These are phyloP conservation scores for Pseudorhombus dupliciocellatus DNA, from an alignment of 2,113 vertebrate genomes.

Conservation along the genomic window DNA sequence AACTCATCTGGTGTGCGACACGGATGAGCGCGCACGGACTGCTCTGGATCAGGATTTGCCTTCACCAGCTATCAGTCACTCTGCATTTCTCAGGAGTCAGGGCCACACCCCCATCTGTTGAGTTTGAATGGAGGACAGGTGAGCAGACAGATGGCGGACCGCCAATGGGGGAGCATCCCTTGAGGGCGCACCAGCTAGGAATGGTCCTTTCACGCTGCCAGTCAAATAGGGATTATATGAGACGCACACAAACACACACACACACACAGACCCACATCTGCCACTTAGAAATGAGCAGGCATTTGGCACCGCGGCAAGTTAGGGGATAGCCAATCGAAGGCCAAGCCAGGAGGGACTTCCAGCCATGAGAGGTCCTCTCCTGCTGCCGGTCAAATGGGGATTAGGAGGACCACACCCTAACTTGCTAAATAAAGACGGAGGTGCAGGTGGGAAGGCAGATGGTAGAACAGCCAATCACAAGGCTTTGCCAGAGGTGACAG, in stretches of 20 bases:
- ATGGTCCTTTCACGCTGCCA: conserved; percentile 73
- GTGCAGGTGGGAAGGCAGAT: conserved; percentile 73
- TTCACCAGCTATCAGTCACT: conserved; percentile 35
- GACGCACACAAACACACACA: conserved; percentile 33
- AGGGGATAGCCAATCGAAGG: conserved; percentile 62
- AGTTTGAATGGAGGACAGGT: conserved; percentile 62
- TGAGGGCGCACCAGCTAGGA: conserved; percentile 56
- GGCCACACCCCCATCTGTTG: conserved; percentile 63
- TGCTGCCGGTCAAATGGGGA: conserved; percentile 82
- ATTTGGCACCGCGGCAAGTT: conserved; percentile 58
- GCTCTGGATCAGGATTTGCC: conserved; percentile 36
- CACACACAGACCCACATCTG: conserved; percentile 63
- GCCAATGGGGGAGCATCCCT: conserved; percentile 68
- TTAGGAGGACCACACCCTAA: conserved; percentile 74
- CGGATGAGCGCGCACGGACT: conserved; percentile 27
- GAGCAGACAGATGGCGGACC: conserved; percentile 70
- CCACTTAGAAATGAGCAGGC: conserved; percentile 61
- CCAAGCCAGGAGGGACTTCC: conserved; percentile 70
- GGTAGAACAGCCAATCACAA: conserved; percentile 69
- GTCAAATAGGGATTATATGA: conserved; percentile 76
- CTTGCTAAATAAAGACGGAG: conserved; percentile 70
- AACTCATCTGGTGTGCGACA: conserved; percentile 49
- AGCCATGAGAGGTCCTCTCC: conserved; percentile 73
- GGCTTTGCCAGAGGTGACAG: conserved; percentile 74
- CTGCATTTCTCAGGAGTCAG: conserved; percentile 29